Base-by-base conservation (phyloP, 2,113 vertebrate genomes). In the Drymodes brunneopygia region DNA sequence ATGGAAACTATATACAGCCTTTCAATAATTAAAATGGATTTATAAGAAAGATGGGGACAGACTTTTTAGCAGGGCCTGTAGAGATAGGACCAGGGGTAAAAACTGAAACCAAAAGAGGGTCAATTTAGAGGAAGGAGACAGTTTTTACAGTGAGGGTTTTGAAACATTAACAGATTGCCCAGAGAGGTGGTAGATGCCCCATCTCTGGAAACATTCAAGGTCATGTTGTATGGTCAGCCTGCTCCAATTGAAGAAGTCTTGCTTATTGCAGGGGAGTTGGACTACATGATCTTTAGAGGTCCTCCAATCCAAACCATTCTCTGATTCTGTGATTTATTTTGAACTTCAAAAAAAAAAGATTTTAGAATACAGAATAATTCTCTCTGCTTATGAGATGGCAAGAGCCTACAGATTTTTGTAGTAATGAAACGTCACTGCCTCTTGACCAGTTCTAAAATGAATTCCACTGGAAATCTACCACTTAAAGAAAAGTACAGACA, bases 131-230 rank as follows among this genome's bases (percentile, higher is more conserved):
- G 29, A 71, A 51, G 22, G 38, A 3, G 38, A 38, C 38, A 38
- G 3, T 3, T 42, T 71, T 71, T 29, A n/a, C 0, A 1, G 4
- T 38, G 23, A 66, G 18, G 3, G 5, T 21, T 17, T 3, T 31
- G 33, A 51, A 86, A 74, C 12, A n/a, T 15, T 38, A 31, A n/a
- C 7, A 58, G 4, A 5, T 72, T 88, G 6, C 20, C 23, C 21
- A 44, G 38, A 58, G 12, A 14, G 15, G 19, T 51, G 15, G 7
- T 51, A 73, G 51, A 38, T 73, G 19, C 6, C 7, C 20, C 27
- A 28, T 38, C 19, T 8, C 44, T n/a, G 23, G 44, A 58, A 66
- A 66, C 20, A 45, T 45, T 50, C 12, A 58, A 44, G 15, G 51
- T 38, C 33, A 28, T 11, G 22, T 33, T 81, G 7, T 36, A 28